Base-by-base conservation (phyloP, 1,140 invertebrate species). In the Ooceraea biroi region DNA sequence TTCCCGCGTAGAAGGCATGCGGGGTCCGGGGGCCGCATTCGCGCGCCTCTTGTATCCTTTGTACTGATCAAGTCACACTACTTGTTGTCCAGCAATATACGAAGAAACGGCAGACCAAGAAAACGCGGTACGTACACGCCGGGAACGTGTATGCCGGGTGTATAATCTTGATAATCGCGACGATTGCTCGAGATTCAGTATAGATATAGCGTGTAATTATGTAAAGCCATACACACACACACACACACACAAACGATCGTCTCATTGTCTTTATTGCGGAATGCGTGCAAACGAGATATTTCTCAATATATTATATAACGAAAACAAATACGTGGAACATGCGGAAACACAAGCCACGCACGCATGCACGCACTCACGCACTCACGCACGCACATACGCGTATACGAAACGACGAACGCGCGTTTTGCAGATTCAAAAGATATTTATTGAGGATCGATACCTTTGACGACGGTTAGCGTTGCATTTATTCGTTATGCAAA, bases 101-200 rank as follows among this genome's bases (percentile, higher is more conserved):
- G 36, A 69, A 57, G 22, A 74, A 36, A 63, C 41, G 66, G 58
- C 78, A 86, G 86, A 87, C 80, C 85, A 86, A 86, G 46, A 60
- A 57, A 58, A 19, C 30, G 30, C 17, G 27, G 55, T 36, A 36
- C 36, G 36, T 36, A 7, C 36, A 36, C 7, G 50, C 44, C 73
- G 44, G 36, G 7, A 63, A 76, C 17, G 46, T 77, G 61, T 41
- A 77, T 52, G 66, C 41, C 41, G 57, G n/a, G 12, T 22, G 50
- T 50, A 25, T 55, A 36, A 63, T 69, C 41, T 69, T 48, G 12
- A 68, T 78, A 78, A 78, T 69, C 30, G 17, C 12, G 19, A 36
- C 57, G 61, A 66, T 55, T 66, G 52, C 11, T 68, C 50, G 63
- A 78, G 11, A 55, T 78, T 25, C 36, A 27, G 7, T 55, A 55